Evolutionary conservation across 2,797 vertebrate species (phyloP).

Genomic region (Lemur catta): DNA sequence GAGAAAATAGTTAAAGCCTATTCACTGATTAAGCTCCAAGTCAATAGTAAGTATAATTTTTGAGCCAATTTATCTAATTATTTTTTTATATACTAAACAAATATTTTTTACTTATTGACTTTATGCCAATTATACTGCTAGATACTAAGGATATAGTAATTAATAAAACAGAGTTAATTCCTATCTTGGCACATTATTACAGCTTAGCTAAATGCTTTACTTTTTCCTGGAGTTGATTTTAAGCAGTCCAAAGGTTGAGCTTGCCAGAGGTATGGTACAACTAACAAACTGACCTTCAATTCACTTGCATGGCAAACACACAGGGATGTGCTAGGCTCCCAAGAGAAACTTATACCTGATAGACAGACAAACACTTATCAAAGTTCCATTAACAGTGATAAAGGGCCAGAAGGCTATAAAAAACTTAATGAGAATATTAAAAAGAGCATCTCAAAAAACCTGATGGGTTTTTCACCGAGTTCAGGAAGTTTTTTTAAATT

Average conservation of each 20-base stretch:
- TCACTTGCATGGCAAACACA: not conserved
- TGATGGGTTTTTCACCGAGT: not conserved
- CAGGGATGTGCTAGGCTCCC: not conserved
- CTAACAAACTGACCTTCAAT: not conserved
- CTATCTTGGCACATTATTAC: not conserved
- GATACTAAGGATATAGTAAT: not conserved
- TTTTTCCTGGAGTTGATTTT: not conserved
- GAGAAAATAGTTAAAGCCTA: not conserved
- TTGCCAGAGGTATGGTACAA: not conserved
- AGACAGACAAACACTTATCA: not conserved
- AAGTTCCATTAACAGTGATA: not conserved
- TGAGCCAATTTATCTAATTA: not conserved
- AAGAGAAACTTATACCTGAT: not conserved
- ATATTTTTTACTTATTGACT: slow-evolving; percentile 16
- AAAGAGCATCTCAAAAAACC: not conserved
- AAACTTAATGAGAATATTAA: not conserved
- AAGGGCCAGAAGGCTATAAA: not conserved
- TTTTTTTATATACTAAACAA: not conserved
- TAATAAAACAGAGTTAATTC: not conserved
- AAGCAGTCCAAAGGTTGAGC: not conserved
- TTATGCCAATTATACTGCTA: not conserved
- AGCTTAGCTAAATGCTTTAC: not conserved
- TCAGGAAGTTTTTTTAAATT: not conserved
- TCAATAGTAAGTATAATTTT: not conserved
- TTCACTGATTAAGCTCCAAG: not conserved